These are phyloP conservation scores for Onychorhynchus coronatus DNA, from an alignment of 2,113 vertebrate species.

Conservation along the genomic window DNA sequence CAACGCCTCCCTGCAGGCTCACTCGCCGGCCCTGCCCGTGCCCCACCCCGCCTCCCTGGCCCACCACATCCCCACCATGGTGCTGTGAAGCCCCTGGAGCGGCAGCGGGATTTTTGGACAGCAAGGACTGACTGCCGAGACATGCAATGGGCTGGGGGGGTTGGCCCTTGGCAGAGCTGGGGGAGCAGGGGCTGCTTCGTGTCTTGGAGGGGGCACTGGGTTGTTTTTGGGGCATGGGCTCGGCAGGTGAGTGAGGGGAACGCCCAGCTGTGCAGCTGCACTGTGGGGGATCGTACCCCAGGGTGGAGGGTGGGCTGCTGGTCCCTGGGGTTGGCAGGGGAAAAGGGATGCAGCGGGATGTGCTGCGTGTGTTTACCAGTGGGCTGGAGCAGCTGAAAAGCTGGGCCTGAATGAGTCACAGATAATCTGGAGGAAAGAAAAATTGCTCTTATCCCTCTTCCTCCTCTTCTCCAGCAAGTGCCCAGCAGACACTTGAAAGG, in stretches of 20 bases:
- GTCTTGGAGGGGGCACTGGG: not conserved
- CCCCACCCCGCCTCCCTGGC: conserved; percentile 84
- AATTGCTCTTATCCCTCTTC: not conserved
- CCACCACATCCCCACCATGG: conserved; percentile 91
- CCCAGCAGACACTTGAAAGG: fast-evolving
- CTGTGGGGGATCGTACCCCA: fast-evolving
- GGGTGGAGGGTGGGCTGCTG: not conserved
- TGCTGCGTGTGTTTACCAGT: fast-evolving
- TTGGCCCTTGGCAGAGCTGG: not conserved
- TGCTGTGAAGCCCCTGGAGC: conserved; percentile 76
- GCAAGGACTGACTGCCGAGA: not conserved
- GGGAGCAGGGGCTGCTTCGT: not conserved
- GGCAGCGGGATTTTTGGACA: not conserved
- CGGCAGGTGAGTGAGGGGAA: not conserved
- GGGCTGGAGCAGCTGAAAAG: not conserved
- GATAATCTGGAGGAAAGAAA: not conserved
- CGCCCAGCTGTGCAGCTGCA: not conserved
- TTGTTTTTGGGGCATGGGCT: not conserved
- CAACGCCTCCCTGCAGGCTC: conserved; percentile 69
- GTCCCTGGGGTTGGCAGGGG: not conserved
- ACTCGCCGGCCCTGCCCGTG: conserved; percentile 79
- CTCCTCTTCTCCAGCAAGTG: not conserved
- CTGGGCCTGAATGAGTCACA: not conserved
- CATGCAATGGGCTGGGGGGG: not conserved
- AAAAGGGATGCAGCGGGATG: fast-evolving